These are phyloP conservation scores for Cataglyphis altisquamis DNA, from an alignment of 2,888 invertebrate genomes.

Conservation along the genomic window DNA sequence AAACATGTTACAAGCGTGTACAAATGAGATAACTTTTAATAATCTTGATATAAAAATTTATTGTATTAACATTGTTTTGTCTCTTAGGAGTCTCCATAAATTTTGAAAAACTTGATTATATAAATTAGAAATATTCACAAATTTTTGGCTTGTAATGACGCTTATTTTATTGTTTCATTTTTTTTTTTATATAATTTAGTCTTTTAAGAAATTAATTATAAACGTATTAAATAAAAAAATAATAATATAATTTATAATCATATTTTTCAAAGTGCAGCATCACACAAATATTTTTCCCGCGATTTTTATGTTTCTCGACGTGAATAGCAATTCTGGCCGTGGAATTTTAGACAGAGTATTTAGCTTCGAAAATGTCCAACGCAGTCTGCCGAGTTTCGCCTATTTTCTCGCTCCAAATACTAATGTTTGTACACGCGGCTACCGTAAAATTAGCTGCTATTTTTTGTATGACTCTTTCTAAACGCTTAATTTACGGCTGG, in stretches of 20 bases:
- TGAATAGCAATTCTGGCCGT: slow-evolving; percentile 22
- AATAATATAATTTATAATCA: background rate
- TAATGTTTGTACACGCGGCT: slow-evolving; percentile 16
- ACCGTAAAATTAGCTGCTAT: slow-evolving; percentile 14
- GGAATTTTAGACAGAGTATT: slow-evolving; percentile 35
- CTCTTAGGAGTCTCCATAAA: background rate
- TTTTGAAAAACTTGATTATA: background rate
- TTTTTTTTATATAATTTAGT: background rate
- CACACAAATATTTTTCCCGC: background rate
- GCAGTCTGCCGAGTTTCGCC: slow-evolving; percentile 30
- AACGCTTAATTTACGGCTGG: slow-evolving; percentile 20
- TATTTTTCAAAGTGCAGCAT: background rate
- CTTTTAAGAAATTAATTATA: background rate
- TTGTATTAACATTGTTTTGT: background rate
- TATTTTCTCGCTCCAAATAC: slow-evolving; percentile 37
- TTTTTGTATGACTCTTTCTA: slow-evolving; percentile 19
- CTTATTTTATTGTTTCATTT: background rate
- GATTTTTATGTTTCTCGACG: background rate
- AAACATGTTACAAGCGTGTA: background rate
- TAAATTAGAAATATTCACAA: background rate
- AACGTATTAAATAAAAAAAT: background rate
- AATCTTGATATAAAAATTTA: background rate
- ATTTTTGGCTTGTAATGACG: too few species aligned
- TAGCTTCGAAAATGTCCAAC: slow-evolving; percentile 37
- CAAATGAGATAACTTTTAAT: background rate